Evolutionary conservation across 1,140 invertebrate species (phyloP).

Genomic region (Hylyphantes graminicola): DNA sequence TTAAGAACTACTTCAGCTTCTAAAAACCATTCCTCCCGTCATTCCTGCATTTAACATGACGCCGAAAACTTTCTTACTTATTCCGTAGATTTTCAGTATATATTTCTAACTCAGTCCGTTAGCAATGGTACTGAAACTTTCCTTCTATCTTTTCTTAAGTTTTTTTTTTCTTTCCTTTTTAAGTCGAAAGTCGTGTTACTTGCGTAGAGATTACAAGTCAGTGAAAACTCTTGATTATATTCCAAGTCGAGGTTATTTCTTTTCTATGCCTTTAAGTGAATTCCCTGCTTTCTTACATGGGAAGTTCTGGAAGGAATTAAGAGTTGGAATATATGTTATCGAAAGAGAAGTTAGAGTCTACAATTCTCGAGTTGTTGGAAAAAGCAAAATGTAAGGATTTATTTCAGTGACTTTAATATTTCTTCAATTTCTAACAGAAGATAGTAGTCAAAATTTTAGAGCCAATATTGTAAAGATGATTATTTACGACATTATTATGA

Average conservation of each 20-base stretch:
- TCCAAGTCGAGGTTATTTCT: background rate
- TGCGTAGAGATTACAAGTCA: slow-evolving; percentile 43
- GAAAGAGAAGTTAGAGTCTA: too few species aligned
- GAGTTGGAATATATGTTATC: too few species aligned
- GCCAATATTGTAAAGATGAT: too few species aligned
- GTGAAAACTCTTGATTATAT: slow-evolving; percentile 47
- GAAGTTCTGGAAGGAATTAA: too few species aligned
- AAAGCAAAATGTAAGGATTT: too few species aligned
- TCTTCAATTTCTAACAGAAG: too few species aligned
- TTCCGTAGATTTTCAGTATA: slow-evolving; percentile 9
- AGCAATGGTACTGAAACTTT: background rate
- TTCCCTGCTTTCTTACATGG: too few species aligned
- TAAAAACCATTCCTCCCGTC: background rate
- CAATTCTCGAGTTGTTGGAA: too few species aligned
- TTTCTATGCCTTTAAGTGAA: too few species aligned
- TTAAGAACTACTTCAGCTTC: slow-evolving; percentile 11
- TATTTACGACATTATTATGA: too few species aligned
- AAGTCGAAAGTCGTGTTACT: slow-evolving; percentile 53
- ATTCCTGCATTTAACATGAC: slow-evolving; percentile 31
- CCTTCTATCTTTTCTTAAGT: background rate
- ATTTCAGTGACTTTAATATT: too few species aligned
- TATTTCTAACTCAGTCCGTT: background rate
- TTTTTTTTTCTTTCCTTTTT: slow-evolving; percentile 26
- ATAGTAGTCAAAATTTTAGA: too few species aligned
- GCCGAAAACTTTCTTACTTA: slow-evolving; percentile 1